phyloP scores from a whole-genome alignment of 2,113 vertebrate species.

The Neodon shergylaensis region DNA sequence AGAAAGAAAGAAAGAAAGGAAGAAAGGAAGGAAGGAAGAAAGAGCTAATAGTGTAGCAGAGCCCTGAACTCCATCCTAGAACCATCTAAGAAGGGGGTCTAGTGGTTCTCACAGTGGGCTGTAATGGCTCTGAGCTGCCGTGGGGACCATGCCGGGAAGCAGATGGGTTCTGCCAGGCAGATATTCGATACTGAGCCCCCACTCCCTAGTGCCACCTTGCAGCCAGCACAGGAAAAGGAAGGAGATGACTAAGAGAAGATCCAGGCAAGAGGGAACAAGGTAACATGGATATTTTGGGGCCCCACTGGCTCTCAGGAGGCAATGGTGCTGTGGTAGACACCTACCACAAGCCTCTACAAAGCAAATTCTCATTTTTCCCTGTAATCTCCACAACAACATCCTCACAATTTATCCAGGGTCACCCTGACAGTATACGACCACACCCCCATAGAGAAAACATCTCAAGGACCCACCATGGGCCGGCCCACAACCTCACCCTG shows the following conservation, averaged over 20 bases:
- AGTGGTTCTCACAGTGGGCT: too few species aligned
- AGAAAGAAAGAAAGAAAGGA: too few species aligned
- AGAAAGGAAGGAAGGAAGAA: background rate
- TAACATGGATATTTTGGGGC: background rate
- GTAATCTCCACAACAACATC: background rate
- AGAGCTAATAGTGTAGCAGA: background rate
- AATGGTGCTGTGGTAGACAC: fast-evolving
- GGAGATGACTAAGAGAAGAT: too few species aligned
- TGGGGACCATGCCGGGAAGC: fast-evolving
- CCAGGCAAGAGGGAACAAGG: background rate
- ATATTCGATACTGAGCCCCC: fast-evolving
- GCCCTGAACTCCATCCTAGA: background rate
- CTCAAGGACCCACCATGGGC: background rate
- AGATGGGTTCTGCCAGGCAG: fast-evolving
- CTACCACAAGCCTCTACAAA: fast-evolving
- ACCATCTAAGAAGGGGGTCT: background rate
- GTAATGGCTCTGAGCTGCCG: fast-evolving
- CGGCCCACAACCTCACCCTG: background rate
- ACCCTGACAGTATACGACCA: fast-evolving
- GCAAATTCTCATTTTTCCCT: background rate
- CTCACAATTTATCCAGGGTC: background rate
- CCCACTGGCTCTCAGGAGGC: background rate
- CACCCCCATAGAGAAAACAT: background rate
- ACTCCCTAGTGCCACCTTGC: fast-evolving
- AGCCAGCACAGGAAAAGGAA: background rate